phyloP scores from a whole-genome alignment of 2,797 vertebrate genomes.

The Pygocentrus nattereri region DNA sequence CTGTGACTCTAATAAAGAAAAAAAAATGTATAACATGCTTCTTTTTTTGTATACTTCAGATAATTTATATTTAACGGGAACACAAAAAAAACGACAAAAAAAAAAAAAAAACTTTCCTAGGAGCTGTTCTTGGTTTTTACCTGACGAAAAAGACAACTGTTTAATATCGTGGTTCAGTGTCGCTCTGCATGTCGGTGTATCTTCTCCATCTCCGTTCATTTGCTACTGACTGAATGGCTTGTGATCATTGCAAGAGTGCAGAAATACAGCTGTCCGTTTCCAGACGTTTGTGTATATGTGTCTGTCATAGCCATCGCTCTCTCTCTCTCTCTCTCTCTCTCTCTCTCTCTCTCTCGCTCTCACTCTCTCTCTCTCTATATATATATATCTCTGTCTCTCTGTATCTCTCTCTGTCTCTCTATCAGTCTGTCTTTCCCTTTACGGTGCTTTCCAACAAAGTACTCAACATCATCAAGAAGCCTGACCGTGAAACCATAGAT shows the following conservation, averaged over 20 bases:
- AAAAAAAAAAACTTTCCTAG: constrained; percentile 75
- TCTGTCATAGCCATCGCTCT: constrained; percentile 62
- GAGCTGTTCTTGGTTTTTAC: constrained; percentile 80
- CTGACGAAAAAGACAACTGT: constrained; percentile 70
- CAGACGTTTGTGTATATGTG: constrained; percentile 70
- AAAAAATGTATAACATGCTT: constrained; percentile 79
- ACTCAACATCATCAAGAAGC: constrained; percentile 60
- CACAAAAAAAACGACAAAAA: constrained; percentile 30
- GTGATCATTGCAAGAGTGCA: constrained; percentile 66
- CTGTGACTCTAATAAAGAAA: constrained; percentile 74
- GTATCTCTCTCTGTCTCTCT: constrained; percentile 62
- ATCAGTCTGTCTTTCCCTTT: constrained; percentile 70
- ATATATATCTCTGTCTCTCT: constrained; percentile 53
- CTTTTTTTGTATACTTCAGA: constrained; percentile 85
- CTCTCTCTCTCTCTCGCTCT: constrained; percentile 67
- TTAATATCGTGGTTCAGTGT: constrained; percentile 80
- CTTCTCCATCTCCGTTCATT: constrained; percentile 66
- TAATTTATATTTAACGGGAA: constrained; percentile 79
- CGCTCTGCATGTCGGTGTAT: constrained; percentile 79
- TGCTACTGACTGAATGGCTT: constrained; percentile 75
- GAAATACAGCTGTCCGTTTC: constrained; percentile 48
- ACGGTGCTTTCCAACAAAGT: constrained; percentile 55
- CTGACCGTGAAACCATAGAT: constrained; percentile 64
- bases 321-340: constrained; percentile 54
- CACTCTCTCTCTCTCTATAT: constrained; percentile 63